Evolutionary conservation across 2,113 vertebrate genomes (phyloP), one percentile per base, ranked within the genome.

Genomic region (Grallaria varia): DNA sequence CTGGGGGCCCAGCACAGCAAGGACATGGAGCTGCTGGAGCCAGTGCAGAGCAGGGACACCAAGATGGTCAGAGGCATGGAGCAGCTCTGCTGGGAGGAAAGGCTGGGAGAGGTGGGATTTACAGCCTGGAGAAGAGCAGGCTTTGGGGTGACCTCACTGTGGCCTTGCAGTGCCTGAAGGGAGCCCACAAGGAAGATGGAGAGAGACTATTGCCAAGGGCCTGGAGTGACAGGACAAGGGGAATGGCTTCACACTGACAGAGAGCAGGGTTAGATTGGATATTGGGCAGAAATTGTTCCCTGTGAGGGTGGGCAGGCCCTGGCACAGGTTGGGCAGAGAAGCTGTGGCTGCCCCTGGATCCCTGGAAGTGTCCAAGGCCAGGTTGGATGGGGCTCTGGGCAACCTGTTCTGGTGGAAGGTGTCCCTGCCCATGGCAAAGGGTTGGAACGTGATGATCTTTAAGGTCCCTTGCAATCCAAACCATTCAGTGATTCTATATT

Each of bases 341-440:
- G 23, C 60, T 89, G 77, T 39, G 69, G 33, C 52, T 82, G 53
- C 28, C 7, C 7, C n/a, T n/a, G n/a, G n/a, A n/a, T 75, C 20
- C 20, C 28, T 68, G 69, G 12, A 0, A 45, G 28, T 45, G 45
- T 12, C 0, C 3, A 0, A 67, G 33, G 19, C 23, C 33, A 53
- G 53, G 15, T 0, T 67, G 45, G 53, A 59, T 39, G 19, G 23
- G 7, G 28, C 33, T 75, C 0, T 2, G 78, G 67, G 24, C 5
- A 39, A 0, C 1, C 45, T 53, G 78, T 8, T 4, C 0, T 5
- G 2, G 37, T 17, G 39, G 37, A 14, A 67, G 33, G 7, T 40
- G 10, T 14, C 23, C 45, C 28, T 60, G 52, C 16, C 24, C 16
- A 8, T 25, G 39, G 39, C 20, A 68, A 16, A 13, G 10, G 1